phyloP scores from a whole-genome alignment of 1,140 invertebrate genomes.

The Pachyrhynchus sulphureomaculatus region DNA sequence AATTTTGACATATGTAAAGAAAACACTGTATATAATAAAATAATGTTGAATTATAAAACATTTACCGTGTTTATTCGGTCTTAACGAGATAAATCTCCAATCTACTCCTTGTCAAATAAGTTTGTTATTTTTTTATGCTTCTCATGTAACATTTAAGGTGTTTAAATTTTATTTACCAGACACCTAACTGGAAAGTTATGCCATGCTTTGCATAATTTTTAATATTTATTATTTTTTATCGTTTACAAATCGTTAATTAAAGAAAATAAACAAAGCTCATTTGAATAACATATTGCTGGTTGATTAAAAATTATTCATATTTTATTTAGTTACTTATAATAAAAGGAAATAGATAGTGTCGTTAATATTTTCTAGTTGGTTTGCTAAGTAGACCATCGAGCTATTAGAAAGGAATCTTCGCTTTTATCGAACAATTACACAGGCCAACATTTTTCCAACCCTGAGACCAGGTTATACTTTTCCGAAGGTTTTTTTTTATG shows the following conservation, averaged over 20 bases:
- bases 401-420: too few species aligned
- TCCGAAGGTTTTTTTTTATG: too few species aligned
- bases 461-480: too few species aligned
- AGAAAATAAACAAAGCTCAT: conserved; percentile 10
- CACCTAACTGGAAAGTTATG: conserved; percentile 14
- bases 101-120: neutral
- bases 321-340: neutral
- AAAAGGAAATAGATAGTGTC: neutral
- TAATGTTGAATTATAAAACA: neutral
- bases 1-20: too few species aligned
- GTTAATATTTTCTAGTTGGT: conserved; percentile 4
- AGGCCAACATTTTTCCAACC: too few species aligned
- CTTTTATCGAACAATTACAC: too few species aligned
- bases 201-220: conserved; percentile 17
- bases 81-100: conserved; percentile 4
- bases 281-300: conserved; percentile 19
- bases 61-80: neutral
- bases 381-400: too few species aligned
- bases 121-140: conserved; percentile 1
- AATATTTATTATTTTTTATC: conserved; percentile 21
- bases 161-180: conserved; percentile 20
- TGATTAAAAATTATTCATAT: conserved; percentile 13
- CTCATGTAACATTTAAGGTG: conserved; percentile 19
- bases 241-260: conserved; percentile 22
- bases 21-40: neutral